Evolutionary conservation across 30 jellyfish, hydroid and myxozoan genomes (phyloP), one percentile per base, ranked within the genome.

Genomic region (Catostylus mosaicus): DNA sequence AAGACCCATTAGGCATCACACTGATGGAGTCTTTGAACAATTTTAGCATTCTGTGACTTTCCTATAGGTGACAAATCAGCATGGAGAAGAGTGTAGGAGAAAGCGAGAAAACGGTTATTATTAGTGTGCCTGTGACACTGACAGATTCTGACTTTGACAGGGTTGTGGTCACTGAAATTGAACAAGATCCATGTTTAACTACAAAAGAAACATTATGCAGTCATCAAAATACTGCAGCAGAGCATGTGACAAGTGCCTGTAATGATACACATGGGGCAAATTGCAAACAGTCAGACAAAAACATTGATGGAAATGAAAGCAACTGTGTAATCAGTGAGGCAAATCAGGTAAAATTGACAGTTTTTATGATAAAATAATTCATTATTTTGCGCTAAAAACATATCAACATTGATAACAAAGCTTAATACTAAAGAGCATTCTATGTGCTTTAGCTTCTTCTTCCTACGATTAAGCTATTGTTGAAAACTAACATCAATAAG

Each of bases 91-190:
- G 30, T 30, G 59, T 1, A 65, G 19, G 31, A 33, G 30, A 30
- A 3, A 36, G 43, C 31, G 77, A 65, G 31, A 30, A 33, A 32
- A 11, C 56, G 23, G 43, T 16, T 57, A 65, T 12, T 8, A 65
- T 65, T 30, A 24, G 11, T 3, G 57, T 36, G 8, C 59, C 77
- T 77, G 88, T 62, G 0, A 34, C 88, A 31, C 30, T 59, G 27
- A 18, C 47, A 22, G 59, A 37, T 19, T 56, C 88, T 6, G 34
- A 35, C 12, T 77, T 27, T 56, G 52, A 77, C 4, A 60, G 88
- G 59, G 88, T 77, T 31, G 88, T 77, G n/a, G 78, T 77, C 12
- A n/a, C 78, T 75, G 88, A 77, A 43, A 77, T 59, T 37, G 75
- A 54, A 23, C 67, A 59, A 30, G 78, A 77, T 35, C 30, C 23